Conservation (phyloP, 2,888 invertebrate genomes). For the Chrysodeixis includens region DNA sequence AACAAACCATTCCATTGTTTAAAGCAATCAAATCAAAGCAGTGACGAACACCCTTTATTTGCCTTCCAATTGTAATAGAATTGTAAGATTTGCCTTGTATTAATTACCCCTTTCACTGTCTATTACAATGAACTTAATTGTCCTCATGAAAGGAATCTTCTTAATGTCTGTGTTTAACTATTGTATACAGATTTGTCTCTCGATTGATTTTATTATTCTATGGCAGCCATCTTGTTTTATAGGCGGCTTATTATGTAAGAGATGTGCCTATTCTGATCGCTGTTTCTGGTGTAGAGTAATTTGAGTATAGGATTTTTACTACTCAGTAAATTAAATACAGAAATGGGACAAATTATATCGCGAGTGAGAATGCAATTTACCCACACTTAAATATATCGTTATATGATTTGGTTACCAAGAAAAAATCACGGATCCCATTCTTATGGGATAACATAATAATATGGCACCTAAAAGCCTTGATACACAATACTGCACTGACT, state of each 20-base stretch:
- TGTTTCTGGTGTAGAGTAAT: not conserved
- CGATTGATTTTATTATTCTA: slow-evolving; percentile 37
- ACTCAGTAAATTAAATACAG: not conserved
- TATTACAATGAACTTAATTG: slow-evolving; percentile 51
- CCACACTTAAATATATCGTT: too few relatives aligned
- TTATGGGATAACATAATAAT: too few relatives aligned
- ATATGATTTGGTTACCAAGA: too few relatives aligned
- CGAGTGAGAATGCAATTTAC: too few relatives aligned
- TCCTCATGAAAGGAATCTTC: slow-evolving; percentile 30
- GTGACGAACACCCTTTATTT: slow-evolving; percentile 41
- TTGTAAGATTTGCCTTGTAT: slow-evolving; percentile 53
- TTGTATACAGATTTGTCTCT: slow-evolving; percentile 39
- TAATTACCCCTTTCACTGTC: slow-evolving; percentile 46
- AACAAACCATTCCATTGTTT: slow-evolving; percentile 20
- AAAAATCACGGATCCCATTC: too few relatives aligned
- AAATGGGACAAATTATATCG: too few relatives aligned
- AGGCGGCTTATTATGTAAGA: slow-evolving; percentile 31
- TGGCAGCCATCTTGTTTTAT: slow-evolving; percentile 24
- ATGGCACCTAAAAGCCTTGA: too few relatives aligned
- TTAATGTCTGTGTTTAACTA: slow-evolving; percentile 42
- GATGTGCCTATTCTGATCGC: slow-evolving; percentile 14
- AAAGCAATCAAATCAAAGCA: slow-evolving; percentile 35
- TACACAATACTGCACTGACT: too few relatives aligned
- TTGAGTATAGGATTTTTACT: not conserved
- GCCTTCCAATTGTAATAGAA: slow-evolving; percentile 48